These are phyloP conservation scores for Lophotis ruficrista DNA, from an alignment of 2,113 vertebrate genomes.

Conservation along the genomic window DNA sequence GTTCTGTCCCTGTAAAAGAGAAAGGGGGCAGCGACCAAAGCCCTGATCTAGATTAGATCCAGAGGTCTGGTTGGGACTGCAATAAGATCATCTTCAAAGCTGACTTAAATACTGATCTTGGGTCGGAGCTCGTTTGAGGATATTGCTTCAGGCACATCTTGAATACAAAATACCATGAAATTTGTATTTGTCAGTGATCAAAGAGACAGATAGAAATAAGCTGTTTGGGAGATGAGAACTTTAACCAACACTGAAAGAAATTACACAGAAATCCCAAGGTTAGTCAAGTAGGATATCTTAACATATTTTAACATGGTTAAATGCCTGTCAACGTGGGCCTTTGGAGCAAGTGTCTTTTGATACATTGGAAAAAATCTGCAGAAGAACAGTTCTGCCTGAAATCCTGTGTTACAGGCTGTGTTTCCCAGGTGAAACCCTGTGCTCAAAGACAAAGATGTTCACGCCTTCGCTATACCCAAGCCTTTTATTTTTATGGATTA, in stretches of 20 bases:
- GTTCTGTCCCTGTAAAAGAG: neutral
- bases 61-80: neutral
- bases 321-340: neutral
- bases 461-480: neutral
- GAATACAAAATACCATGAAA: neutral
- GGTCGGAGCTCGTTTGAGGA: neutral
- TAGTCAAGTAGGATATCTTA: neutral
- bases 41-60: slow-evolving; percentile 39
- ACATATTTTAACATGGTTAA: neutral
- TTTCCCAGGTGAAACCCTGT: neutral
- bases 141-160: neutral
- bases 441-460: neutral
- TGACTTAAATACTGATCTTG: neutral
- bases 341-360: neutral
- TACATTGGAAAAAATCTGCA: neutral
- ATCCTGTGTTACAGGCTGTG: neutral
- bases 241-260: neutral
- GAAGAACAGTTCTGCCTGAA: neutral
- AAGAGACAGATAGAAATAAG: neutral
- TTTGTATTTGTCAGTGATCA: neutral
- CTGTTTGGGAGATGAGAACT: neutral
- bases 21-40: neutral
- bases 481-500: neutral
- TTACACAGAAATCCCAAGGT: neutral
- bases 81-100: slow-evolving; percentile 21